Percentiles rank a stretch among this genome's conserved stretches.
Conservation (phyloP, 2,888 invertebrate genomes). For the Nomada flava region DNA sequence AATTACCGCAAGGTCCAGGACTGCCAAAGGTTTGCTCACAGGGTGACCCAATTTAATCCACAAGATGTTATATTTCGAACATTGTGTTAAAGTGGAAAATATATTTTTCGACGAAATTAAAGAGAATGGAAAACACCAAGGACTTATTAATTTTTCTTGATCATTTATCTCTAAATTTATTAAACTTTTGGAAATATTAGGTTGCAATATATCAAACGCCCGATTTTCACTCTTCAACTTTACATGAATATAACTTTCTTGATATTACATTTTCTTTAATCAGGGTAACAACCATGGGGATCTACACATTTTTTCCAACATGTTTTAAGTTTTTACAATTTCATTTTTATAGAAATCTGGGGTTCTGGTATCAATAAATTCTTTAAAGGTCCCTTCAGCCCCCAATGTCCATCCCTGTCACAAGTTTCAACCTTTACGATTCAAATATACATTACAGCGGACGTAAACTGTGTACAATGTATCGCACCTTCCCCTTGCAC, state of each 20-base stretch:
- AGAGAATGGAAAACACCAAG: too few relatives aligned
- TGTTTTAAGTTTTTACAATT: background rate
- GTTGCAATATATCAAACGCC: too few relatives aligned
- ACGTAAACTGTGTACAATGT: constrained; percentile 2
- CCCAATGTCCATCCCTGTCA: background rate
- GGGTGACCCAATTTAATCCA: background rate
- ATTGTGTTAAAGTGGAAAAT: too few relatives aligned
- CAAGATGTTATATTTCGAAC: background rate
- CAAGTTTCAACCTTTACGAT: background rate
- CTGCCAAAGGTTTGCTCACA: background rate
- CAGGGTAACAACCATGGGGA: too few relatives aligned
- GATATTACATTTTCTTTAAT: too few relatives aligned
- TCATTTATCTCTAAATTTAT: too few relatives aligned
- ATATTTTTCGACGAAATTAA: too few relatives aligned
- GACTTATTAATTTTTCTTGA: too few relatives aligned
- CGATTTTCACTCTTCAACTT: too few relatives aligned
- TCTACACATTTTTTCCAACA: background rate
- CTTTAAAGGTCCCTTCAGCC: background rate
- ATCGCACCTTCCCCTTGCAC: constrained; percentile 13
- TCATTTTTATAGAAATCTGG: background rate
- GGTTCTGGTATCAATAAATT: too few relatives aligned
- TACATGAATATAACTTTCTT: too few relatives aligned
- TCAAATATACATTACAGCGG: background rate
- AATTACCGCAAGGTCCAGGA: constrained; percentile 4
- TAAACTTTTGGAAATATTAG: too few relatives aligned